Percentiles rank a stretch among this genome's conserved stretches.
phyloP scores from a whole-genome alignment of 1,140 invertebrate genomes.

The Pseudomyrmex dendroicus region DNA sequence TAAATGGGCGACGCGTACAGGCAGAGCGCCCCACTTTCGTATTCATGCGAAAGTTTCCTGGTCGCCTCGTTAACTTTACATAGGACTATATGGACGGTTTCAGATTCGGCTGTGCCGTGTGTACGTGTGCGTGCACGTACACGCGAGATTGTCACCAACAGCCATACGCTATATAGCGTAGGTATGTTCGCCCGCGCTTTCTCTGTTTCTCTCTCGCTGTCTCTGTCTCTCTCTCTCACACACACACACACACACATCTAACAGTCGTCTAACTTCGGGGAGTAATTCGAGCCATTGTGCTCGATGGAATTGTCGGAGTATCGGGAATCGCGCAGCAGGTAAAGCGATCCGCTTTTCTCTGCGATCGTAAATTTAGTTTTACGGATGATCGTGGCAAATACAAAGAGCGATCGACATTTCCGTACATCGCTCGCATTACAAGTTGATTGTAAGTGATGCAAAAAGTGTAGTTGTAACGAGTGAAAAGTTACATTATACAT shows the following conservation, averaged over 20 bases:
- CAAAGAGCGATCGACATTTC: conserved; percentile 21
- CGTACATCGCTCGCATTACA: conserved; percentile 2
- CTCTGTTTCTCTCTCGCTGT: too few species aligned
- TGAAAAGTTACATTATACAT: too few species aligned
- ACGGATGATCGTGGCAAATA: conserved; percentile 19
- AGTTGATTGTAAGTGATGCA: background rate
- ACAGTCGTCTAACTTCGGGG: conserved; percentile 52
- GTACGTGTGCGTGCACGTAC: background rate
- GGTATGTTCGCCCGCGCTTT: conserved; percentile 4
- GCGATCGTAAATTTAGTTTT: conserved; percentile 52
- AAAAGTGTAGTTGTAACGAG: background rate
- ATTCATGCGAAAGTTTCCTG: conserved; percentile 83
- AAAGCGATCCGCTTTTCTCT: conserved; percentile 35
- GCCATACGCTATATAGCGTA: background rate
- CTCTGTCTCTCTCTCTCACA: too few species aligned
- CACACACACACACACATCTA: conserved; percentile 36
- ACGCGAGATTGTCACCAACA: conserved; percentile 4
- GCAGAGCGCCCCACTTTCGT: conserved; percentile 79
- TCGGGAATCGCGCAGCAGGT: conserved; percentile 20
- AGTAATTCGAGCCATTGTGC: conserved; percentile 68
- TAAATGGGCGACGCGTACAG: conserved; percentile 78
- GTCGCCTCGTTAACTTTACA: conserved; percentile 82
- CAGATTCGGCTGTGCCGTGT: conserved; percentile 50
- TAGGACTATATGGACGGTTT: conserved; percentile 65
- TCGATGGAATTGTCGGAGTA: conserved; percentile 59